Conservation (phyloP, 2,797 vertebrate species). For the Synaphobranchus kaupii region DNA sequence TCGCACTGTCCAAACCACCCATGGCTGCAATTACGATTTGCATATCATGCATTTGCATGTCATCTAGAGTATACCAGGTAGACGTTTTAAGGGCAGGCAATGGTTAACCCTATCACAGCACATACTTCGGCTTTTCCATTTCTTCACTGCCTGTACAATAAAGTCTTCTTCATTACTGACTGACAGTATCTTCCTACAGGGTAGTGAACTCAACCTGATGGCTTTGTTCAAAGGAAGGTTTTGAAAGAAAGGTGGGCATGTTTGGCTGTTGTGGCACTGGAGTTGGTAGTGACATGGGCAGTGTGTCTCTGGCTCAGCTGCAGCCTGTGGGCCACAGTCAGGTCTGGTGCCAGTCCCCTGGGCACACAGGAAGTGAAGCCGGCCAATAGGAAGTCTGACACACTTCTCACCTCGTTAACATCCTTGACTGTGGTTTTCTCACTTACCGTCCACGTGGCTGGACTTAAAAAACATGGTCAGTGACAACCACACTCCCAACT, state of each 20-base stretch:
- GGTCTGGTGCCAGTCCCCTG: slow-evolving; percentile 19
- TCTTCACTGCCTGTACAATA: not conserved
- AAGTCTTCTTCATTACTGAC: not conserved
- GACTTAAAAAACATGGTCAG: not conserved
- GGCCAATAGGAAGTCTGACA: slow-evolving; percentile 31
- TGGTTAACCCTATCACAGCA: not conserved
- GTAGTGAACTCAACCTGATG: not conserved
- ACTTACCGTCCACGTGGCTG: not conserved
- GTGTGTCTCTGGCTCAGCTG: not conserved
- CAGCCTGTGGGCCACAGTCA: not conserved
- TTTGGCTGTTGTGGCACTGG: not conserved
- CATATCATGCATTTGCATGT: not conserved
- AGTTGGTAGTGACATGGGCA: not conserved
- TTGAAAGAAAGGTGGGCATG: not conserved
- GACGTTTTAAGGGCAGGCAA: not conserved
- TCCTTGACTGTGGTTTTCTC: not conserved
- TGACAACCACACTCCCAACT: not conserved
- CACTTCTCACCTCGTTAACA: slow-evolving; percentile 4
- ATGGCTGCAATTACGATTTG: not conserved
- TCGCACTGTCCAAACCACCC: not conserved
- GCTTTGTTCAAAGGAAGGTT: too few species aligned
- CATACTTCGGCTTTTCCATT: not conserved
- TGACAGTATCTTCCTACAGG: not conserved
- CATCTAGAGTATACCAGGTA: not conserved
- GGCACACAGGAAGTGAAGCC: not conserved